A percentile compares a stretch with the other conserved stretches of the same genome.
These are phyloP conservation scores for Caenorhabditis virilis DNA, from an alignment of 2,888 invertebrate genomes.

Conservation along the genomic window DNA sequence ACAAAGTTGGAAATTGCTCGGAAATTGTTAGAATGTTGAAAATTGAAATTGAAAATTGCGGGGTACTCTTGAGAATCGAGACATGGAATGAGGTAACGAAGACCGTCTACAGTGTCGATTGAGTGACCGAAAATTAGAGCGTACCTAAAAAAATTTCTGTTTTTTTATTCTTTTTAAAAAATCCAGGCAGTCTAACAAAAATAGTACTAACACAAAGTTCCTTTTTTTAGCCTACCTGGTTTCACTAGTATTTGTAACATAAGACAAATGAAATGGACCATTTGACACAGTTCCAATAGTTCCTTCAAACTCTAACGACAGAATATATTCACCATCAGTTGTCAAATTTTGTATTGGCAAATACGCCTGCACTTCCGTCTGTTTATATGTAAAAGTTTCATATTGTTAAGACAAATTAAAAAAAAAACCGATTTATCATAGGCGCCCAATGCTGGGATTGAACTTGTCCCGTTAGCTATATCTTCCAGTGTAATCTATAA, in stretches of 20 bases:
- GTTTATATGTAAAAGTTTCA: not conserved
- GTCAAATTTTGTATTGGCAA: conserved; percentile 18
- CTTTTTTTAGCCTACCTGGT: not conserved
- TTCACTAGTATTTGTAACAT: conserved; percentile 5
- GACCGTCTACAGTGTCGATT: conserved; percentile 15
- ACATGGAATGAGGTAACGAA: conserved; percentile 39
- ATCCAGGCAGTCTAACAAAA: not conserved
- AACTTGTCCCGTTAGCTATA: conserved; percentile 9
- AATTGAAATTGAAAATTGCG: conserved; percentile 34
- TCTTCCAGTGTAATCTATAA: conserved; percentile 9
- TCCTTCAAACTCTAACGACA: conserved; percentile 18
- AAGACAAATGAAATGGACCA: conserved; percentile 14
- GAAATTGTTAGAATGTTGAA: conserved; percentile 20
- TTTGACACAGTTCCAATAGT: conserved; percentile 2
- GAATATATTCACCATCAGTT: conserved; percentile 9
- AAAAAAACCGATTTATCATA: conserved; percentile 25
- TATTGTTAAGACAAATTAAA: not conserved
- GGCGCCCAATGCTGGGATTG: conserved; percentile 12
- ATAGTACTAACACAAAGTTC: not conserved
- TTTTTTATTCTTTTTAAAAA: not conserved
- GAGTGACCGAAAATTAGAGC: conserved; percentile 21
- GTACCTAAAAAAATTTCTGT: conserved; percentile 17
- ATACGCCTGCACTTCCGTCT: conserved; percentile 31
- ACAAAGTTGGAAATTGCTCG: conserved; percentile 29
- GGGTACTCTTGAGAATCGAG: conserved; percentile 37